Evolutionary conservation across 2,888 invertebrate genomes (phyloP), one percentile per base, ranked within the genome.

Genomic region (Volucella zonaria): DNA sequence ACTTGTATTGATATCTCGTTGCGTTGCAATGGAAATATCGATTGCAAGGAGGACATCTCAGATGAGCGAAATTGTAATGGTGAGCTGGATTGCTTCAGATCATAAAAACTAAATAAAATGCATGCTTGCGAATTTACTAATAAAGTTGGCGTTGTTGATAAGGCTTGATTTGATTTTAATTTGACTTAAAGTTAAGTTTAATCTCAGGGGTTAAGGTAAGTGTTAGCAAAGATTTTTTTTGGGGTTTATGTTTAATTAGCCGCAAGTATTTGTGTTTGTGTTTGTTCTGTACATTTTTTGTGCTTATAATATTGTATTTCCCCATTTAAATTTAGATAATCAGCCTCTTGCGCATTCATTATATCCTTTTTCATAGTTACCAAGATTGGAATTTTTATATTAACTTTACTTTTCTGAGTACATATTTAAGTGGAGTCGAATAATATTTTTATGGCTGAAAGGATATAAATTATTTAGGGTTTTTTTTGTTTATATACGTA

Each of bases 1-100:
- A 93, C 92, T 89, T 95, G 95, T 91, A 94, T 95, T 89, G 91
- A 93, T 85, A 92, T 93, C 87, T 92, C 91, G 87, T 92, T 93
- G 88, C 93, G 94, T 78, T 96, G 96, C 90, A 94, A 96, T 89
- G 94, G 95, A 86, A 93, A 93, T 82, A 93, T 93, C 88, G 95
- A 96, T 92, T 96, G 96, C 92, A 93, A 93, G 0, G 92, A 93
- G 51, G 95, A 96, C 92, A 94, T 94, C 88, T 95, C 94, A 76
- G 96, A 96, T 91, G 96, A 96, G 91, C 92, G 93, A 88, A 93
- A 94, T 91, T 96, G 96, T 92, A 88, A 89, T 87, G 91, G 92
- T 92, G 90, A 91, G 90, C 86, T 62, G 61, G 14, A 11, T 47
- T 14, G 61, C n/a, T 43, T 49, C 40, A 31, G 31, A 31, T 6